Conservation (phyloP, 1,140 invertebrate species). For the Antheraea mylitta region DNA sequence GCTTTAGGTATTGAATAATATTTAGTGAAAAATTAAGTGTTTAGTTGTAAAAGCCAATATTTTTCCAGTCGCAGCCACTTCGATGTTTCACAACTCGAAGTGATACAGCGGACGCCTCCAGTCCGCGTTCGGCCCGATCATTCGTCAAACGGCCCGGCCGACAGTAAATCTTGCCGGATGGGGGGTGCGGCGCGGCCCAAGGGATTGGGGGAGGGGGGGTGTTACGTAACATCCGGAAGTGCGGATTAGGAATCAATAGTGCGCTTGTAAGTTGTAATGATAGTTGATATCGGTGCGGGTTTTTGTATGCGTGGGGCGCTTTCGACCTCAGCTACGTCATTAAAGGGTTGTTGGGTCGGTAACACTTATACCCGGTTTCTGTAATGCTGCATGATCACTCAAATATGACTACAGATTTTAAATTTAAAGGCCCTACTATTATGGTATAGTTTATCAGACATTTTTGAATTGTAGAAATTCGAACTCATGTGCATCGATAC, state of each 20-base stretch:
- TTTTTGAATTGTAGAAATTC: too few relatives aligned
- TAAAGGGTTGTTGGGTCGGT: background rate
- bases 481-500: too few relatives aligned
- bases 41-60: too few relatives aligned
- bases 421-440: too few relatives aligned
- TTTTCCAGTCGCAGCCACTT: background rate
- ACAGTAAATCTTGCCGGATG: slow-evolving; percentile 53
- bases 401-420: too few relatives aligned
- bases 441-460: too few relatives aligned
- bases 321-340: background rate
- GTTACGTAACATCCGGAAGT: slow-evolving; percentile 76
- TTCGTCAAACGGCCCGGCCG: slow-evolving; percentile 58
- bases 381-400: too few relatives aligned
- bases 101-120: background rate
- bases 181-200: slow-evolving; percentile 5
- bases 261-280: slow-evolving; percentile 72
- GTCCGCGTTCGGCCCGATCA: slow-evolving; percentile 50
- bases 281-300: slow-evolving; percentile 69
- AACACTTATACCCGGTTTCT: too few relatives aligned
- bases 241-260: slow-evolving; percentile 79
- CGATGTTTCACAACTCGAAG: background rate
- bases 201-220: slow-evolving; percentile 26
- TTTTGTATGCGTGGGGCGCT: background rate
- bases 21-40: too few relatives aligned
- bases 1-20: too few relatives aligned